These are phyloP conservation scores for Apodemus sylvaticus DNA, from an alignment of 2,113 vertebrate genomes.

Conservation along the genomic window DNA sequence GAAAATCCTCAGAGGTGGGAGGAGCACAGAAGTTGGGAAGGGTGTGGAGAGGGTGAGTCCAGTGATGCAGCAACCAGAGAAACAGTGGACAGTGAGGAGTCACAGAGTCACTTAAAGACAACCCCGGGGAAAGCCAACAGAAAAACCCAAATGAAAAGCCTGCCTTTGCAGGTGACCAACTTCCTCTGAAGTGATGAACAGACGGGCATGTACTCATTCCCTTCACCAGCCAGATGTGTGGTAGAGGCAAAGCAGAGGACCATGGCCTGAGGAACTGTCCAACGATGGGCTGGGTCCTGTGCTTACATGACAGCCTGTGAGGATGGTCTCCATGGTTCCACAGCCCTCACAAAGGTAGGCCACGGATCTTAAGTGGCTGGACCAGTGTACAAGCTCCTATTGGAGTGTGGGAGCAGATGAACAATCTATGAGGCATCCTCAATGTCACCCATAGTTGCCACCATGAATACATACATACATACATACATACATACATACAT, in stretches of 20 bases:
- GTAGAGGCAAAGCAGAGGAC: not conserved
- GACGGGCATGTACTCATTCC: not conserved
- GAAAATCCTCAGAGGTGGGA: not conserved
- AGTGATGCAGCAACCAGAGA: not conserved
- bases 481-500: fast-evolving
- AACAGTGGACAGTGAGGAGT: fast-evolving
- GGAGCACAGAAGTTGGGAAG: not conserved
- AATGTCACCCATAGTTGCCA: not conserved
- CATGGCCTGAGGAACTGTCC: not conserved
- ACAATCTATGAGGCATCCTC: not conserved
- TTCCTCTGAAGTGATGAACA: not conserved
- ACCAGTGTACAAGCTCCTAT: not conserved
- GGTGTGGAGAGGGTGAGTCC: not conserved
- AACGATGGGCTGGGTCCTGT: too few species aligned
- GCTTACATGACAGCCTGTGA: not conserved
- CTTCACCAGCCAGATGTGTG: not conserved
- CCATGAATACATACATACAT: fast-evolving
- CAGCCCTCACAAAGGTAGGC: not conserved
- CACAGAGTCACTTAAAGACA: not conserved
- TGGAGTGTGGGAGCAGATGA: not conserved
- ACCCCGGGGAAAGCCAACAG: not conserved
- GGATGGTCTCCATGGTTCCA: not conserved
- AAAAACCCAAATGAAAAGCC: not conserved
- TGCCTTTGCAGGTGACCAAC: not conserved
- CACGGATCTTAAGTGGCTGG: not conserved